phyloP scores from a whole-genome alignment of 2,113 vertebrate genomes.

The Alosa alosa region DNA sequence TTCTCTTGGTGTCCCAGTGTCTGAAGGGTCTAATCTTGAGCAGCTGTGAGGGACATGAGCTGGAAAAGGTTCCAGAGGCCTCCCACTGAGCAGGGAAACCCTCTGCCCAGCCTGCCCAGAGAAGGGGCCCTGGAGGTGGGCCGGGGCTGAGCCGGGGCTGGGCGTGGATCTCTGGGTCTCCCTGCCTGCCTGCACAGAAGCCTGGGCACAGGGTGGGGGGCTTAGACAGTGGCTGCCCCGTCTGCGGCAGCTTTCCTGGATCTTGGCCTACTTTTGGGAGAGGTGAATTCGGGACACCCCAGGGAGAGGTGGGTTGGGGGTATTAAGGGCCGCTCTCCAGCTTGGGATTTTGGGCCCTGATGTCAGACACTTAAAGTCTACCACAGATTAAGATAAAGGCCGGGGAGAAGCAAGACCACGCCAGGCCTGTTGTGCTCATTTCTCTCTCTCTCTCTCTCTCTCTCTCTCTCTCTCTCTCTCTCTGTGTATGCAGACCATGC shows the following conservation, averaged over 20 bases:
- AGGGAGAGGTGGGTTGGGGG: constrained; percentile 43
- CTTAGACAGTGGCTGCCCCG: neutral
- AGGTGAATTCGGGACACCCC: constrained; percentile 72
- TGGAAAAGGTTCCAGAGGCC: constrained; percentile 1
- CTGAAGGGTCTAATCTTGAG: constrained; percentile 41
- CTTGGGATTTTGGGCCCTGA: constrained; percentile 67
- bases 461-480: constrained; percentile 16
- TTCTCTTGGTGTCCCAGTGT: constrained; percentile 46
- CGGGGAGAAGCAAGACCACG: constrained; percentile 64
- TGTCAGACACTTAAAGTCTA: constrained; percentile 79
- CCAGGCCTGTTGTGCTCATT: constrained; percentile 53
- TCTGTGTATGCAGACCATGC: neutral
- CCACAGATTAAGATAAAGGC: constrained; percentile 72
- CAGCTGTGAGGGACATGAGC: neutral
- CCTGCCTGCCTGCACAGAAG: neutral
- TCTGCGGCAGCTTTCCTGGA: constrained; percentile 62
- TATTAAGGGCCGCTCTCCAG: constrained; percentile 74
- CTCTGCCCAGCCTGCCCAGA: neutral
- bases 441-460: neutral
- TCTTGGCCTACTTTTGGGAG: constrained; percentile 74
- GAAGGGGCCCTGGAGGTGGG: neutral
- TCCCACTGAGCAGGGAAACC: neutral
- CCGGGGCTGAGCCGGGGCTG: neutral
- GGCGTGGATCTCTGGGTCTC: neutral
- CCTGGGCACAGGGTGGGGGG: neutral